Evolutionary conservation across 2,797 vertebrate genomes (phyloP), one percentile per base, ranked within the genome.

Genomic region (Carapus acus): DNA sequence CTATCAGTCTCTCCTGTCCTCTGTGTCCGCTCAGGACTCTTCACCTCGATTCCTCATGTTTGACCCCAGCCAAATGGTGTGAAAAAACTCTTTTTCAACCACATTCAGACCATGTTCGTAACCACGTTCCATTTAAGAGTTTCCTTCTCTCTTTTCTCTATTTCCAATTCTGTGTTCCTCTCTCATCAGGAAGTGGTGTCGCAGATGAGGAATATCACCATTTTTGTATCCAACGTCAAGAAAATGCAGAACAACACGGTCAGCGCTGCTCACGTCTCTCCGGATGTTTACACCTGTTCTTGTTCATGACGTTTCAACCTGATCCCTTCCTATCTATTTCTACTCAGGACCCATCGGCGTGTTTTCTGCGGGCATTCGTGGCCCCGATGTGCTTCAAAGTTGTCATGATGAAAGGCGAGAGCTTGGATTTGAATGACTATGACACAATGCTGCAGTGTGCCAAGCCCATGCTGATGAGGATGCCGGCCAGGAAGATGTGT

Each of bases 241-340:
- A 21, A 38, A 46, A 79, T 85, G 29, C 78, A 12, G 58, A 83
- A 76, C 54, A 62, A 54, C 8, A 59, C 84, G 24, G 88, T 88
- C 49, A 81, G 84, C 85, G 31, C 7, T 43, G 8, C 6, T 4
- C 17, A 46, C 19, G n/a, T 11, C 42, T 37, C 19, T 21, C 47
- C 52, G 49, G 1, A 43, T 27, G 2, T 40, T 44, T 6, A 21
- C 4, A 33, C 12, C 8, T 11, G 12, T 33, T 7, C 3, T 3
- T 33, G 31, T 13, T 33, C 8, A 3, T 33, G 18, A 19, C 1
- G 18, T 3, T 9, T 41, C 7, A 8, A 11, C 63, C n/a, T 60
- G 15, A 58, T 47, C 11, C 31, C 27, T n/a, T 22, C 41, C 12
- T 38, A 5, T 1, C 18, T 3, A 54, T 15, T 21, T 20, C 33